A percentile compares a stretch with the other conserved stretches of the same genome.
These are phyloP conservation scores for Coenonympha arcania DNA, from an alignment of 2,888 invertebrate genomes.

Conservation along the genomic window DNA sequence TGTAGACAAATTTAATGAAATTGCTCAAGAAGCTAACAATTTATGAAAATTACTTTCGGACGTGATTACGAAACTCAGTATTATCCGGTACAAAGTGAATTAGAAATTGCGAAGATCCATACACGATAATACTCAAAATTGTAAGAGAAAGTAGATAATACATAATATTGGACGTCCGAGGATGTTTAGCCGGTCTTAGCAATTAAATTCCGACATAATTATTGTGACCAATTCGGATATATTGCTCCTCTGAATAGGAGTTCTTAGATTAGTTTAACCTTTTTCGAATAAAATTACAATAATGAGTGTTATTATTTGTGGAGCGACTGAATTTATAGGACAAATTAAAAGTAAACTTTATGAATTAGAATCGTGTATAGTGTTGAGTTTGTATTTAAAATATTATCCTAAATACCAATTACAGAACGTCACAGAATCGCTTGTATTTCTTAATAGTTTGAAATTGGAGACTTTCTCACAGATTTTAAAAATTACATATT, in stretches of 20 bases:
- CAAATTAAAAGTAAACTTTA: neutral
- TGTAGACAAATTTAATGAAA: too few relatives aligned
- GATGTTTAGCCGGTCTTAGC: constrained; percentile 15
- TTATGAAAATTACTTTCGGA: neutral
- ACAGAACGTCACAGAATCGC: neutral
- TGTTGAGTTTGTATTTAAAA: neutral
- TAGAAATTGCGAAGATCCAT: constrained; percentile 4
- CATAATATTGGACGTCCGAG: constrained; percentile 17
- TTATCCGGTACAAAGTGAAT: constrained; percentile 3
- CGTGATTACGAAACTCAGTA: constrained; percentile 1
- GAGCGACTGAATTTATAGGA: neutral
- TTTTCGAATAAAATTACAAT: constrained; percentile 1
- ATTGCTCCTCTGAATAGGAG: constrained; percentile 4
- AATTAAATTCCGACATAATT: constrained; percentile 9
- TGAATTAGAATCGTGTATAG: neutral
- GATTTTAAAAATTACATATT: neutral
- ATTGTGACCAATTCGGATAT: constrained; percentile 13
- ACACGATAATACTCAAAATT: constrained; percentile 15
- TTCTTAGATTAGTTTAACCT: constrained; percentile 9
- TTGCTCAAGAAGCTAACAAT: too few relatives aligned
- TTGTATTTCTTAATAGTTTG: neutral
- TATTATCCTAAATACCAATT: neutral
- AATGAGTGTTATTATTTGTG: constrained; percentile 5
- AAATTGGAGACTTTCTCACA: neutral
- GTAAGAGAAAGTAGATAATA: constrained; percentile 23